These are phyloP conservation scores for Tiaroga cobitis DNA, from an alignment of 2,797 vertebrate species.

Conservation along the genomic window DNA sequence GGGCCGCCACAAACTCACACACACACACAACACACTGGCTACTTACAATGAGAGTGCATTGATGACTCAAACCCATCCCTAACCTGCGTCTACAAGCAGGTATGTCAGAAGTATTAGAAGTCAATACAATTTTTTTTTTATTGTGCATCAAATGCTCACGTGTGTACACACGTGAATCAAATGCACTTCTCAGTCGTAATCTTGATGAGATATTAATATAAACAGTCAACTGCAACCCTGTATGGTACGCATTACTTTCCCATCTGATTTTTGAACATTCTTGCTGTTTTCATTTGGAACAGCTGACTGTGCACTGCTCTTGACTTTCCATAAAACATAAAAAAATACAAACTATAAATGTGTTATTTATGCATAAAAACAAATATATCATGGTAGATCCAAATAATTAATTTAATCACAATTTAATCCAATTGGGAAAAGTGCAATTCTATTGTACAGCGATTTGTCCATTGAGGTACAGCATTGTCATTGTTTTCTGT, in stretches of 20 bases:
- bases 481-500: background rate
- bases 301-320: background rate
- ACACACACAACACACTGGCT: constrained; percentile 37
- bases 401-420: too few relatives aligned
- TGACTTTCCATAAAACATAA: background rate
- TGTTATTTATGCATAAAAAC: background rate
- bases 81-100: background rate
- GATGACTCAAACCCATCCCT: background rate
- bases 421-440: too few relatives aligned
- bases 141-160: background rate
- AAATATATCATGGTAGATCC: background rate
- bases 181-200: background rate
- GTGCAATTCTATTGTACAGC: too few relatives aligned
- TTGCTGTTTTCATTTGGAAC: background rate
- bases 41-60: constrained; percentile 37
- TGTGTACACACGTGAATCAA: background rate
- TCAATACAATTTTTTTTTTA: background rate
- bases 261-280: background rate
- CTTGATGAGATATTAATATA: background rate
- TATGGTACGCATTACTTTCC: background rate
- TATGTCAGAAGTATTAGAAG: background rate
- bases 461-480: background rate
- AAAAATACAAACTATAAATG: background rate
- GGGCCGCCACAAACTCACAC: constrained; percentile 15
- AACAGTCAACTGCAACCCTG: background rate